phyloP scores from a whole-genome alignment of 2,888 invertebrate species.

The Drosophila siamana region DNA sequence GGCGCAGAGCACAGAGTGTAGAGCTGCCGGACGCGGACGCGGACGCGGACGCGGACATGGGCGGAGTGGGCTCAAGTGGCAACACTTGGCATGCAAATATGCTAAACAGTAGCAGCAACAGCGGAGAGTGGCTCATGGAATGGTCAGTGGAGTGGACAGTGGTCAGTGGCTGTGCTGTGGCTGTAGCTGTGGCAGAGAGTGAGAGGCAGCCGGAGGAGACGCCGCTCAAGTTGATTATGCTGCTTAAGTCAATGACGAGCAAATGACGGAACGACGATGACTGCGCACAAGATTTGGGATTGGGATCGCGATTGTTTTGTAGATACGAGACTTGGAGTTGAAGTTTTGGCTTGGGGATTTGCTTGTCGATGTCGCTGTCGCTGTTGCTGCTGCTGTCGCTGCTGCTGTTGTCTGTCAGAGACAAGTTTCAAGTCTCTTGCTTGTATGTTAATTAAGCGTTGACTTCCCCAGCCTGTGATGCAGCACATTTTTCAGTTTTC shows the following conservation, averaged over 20 bases:
- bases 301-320: conserved; percentile 15
- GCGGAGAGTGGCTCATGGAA: conserved; percentile 30
- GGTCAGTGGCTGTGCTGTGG: not conserved
- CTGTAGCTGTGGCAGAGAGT: not conserved
- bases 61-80: conserved; percentile 67
- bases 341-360: conserved; percentile 32
- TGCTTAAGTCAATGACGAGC: conserved; percentile 76
- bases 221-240: conserved; percentile 74
- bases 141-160: conserved; percentile 1
- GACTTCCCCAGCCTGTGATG: conserved; percentile 46
- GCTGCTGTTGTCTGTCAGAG: conserved; percentile 64
- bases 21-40: conserved; percentile 30
- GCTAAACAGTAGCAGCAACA: conserved; percentile 77
- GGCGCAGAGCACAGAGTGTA: conserved; percentile 19
- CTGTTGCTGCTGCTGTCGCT: conserved; percentile 19
- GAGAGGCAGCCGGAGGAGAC: conserved; percentile 33
- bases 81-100: conserved; percentile 80
- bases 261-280: conserved; percentile 55
- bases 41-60: conserved; percentile 65
- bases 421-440: conserved; percentile 75
- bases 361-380: conserved; percentile 21
- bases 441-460: conserved; percentile 76
- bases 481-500: conserved; percentile 48
- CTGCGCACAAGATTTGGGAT: conserved; percentile 74
- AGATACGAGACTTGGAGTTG: conserved; percentile 12